Base-by-base conservation (phyloP, 2,797 vertebrate genomes). In the Gobionotothen gibberifrons region DNA sequence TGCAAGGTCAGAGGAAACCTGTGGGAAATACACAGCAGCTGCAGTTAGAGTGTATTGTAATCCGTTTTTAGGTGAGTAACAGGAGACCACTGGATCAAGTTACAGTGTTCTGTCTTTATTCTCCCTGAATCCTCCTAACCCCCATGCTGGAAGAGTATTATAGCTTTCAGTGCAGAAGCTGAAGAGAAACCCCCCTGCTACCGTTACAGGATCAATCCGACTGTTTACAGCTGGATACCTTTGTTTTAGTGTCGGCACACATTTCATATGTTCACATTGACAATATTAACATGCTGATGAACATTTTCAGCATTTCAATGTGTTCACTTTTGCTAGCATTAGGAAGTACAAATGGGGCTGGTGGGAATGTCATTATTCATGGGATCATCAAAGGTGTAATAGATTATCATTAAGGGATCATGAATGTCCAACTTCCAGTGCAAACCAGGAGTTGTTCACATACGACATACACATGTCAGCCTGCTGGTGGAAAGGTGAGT, bases 1-100 rank as follows among this genome's bases (percentile, higher is more conserved):
- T 14, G 71, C 2, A 7, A 12, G 16, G 49, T 72, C 58, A 84
- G 55, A n/a, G 59, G 74, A 85, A 77, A 76, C 70, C 10, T 64
- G 69, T 74, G 79, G 59, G 75, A 76, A 71, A 68, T n/a, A 40
- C 32, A 19, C 51, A 72, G 22, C 61, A 63, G 53, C 26, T 52
- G 70, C 59, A 68, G 48, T 54, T 9, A 19, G 32, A 79, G 13
- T 70, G 70, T 74, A 64, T 59, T 75, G 56, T 59, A 52, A 19
- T 74, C 48, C 64, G 21, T 60, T 26, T 78, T 78, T 53, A 44
- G 3, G 0, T 6, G 3, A 62, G 75, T 69, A 72, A 80, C 0
- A 19, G 21, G 43, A 84, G 52, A 72, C 9, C 4, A 15, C 39
- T 43, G 79, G 36, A 69, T 85, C 63, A 8, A 15, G 69, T 85